These are phyloP conservation scores for Caenorhabditis wallacei DNA, from an alignment of 2,888 invertebrate species.

Conservation along the genomic window DNA sequence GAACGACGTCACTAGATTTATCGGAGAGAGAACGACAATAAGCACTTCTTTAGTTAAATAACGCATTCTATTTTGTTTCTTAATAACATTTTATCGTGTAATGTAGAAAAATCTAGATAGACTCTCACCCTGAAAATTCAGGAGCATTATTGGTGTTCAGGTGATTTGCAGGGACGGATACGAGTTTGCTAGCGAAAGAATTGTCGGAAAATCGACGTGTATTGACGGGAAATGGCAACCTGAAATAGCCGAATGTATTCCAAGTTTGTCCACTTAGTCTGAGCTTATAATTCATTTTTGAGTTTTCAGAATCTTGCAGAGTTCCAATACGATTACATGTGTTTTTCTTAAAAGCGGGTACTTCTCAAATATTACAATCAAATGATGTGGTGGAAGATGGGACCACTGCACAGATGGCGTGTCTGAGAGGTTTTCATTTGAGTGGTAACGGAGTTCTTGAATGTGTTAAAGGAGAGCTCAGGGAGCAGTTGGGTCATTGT, in stretches of 20 bases:
- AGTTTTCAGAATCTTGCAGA: conserved; percentile 75
- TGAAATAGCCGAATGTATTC: conserved; percentile 92
- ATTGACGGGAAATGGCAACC: conserved; percentile 95
- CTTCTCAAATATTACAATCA: conserved; percentile 79
- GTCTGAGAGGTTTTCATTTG: conserved; percentile 70
- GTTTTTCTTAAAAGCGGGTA: conserved; percentile 76
- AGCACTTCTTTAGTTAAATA: neutral
- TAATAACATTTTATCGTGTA: too few species aligned
- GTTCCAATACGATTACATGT: conserved; percentile 80
- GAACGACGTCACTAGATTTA: neutral
- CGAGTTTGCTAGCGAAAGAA: conserved; percentile 69
- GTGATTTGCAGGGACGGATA: conserved; percentile 79
- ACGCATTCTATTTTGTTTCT: neutral
- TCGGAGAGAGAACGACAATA: neutral
- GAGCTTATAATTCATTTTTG: neutral
- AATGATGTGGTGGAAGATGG: conserved; percentile 78
- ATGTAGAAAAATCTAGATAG: neutral
- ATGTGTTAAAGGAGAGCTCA: conserved; percentile 75
- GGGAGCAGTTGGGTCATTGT: conserved; percentile 74
- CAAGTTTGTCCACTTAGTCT: conserved; percentile 85
- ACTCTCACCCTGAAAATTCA: neutral
- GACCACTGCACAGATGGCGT: conserved; percentile 73
- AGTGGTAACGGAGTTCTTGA: conserved; percentile 73
- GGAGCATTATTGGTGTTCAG: conserved; percentile 69
- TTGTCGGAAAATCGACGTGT: conserved; percentile 88